Conservation (phyloP, 2,888 invertebrate species). For the Trachelus tabidus region DNA sequence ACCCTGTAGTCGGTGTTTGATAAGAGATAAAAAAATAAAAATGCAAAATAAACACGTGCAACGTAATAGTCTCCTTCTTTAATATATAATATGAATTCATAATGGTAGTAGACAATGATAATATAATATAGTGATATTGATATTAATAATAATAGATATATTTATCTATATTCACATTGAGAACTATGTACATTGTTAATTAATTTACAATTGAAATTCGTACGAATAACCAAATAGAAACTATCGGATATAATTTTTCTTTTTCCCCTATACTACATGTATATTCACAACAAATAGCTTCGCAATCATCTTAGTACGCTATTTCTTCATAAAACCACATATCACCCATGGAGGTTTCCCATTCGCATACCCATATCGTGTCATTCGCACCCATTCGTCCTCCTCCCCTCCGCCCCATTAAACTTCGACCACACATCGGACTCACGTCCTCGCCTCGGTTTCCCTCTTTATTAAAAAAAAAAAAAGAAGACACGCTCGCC, state of each 20-base stretch:
- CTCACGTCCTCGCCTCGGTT: neutral
- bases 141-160: conserved; percentile 47
- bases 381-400: neutral
- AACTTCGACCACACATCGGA: neutral
- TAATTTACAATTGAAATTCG: conserved; percentile 61
- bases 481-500: neutral
- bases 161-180: conserved; percentile 66
- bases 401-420: neutral
- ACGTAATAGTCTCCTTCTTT: conserved; percentile 64
- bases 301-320: neutral
- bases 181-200: conserved; percentile 63
- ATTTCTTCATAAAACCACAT: neutral
- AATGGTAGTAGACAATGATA: conserved; percentile 64
- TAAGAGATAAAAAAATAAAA: neutral
- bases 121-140: conserved; percentile 42
- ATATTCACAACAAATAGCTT: conserved; percentile 58
- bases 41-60: conserved; percentile 43
- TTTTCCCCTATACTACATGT: conserved; percentile 48
- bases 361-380: neutral
- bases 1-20: neutral
- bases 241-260: conserved; percentile 27
- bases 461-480: neutral
- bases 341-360: neutral
- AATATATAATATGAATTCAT: conserved; percentile 63
- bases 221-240: conserved; percentile 57